Evolutionary conservation across 1,140 invertebrate species (phyloP).

Genomic region (Ylistrum balloti): DNA sequence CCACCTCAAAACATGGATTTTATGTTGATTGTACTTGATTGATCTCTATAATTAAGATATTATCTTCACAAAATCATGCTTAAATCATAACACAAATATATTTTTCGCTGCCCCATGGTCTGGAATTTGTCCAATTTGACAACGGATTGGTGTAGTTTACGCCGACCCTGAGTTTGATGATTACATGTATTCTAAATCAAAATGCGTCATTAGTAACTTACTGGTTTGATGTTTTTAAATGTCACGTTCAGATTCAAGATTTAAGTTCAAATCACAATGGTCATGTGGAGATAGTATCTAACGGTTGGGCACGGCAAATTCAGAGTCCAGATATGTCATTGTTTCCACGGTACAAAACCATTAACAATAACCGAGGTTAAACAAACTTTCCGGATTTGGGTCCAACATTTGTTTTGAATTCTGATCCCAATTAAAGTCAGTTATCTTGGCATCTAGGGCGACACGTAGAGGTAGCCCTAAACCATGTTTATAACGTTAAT

Average conservation of each 20-base stretch:
- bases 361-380: not conserved
- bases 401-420: not conserved
- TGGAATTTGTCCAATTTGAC: not conserved
- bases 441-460: not conserved
- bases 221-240: slow-evolving; percentile 18
- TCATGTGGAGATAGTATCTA: not conserved
- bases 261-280: not conserved
- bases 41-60: not conserved
- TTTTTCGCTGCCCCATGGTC: not conserved
- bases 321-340: not conserved
- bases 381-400: not conserved
- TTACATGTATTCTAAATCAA: not conserved
- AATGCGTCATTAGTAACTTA: not conserved
- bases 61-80: not conserved
- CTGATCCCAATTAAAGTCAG: not conserved
- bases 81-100: no score
- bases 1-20: no score
- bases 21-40: no score
- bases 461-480: not conserved
- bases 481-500: no score
- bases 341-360: not conserved
- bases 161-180: no score
- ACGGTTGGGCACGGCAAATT: not conserved
- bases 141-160: no score
- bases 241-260: not conserved